Conservation (phyloP, 92 coral and sea anemone genomes). For the Phenganax stokvisi region DNA sequence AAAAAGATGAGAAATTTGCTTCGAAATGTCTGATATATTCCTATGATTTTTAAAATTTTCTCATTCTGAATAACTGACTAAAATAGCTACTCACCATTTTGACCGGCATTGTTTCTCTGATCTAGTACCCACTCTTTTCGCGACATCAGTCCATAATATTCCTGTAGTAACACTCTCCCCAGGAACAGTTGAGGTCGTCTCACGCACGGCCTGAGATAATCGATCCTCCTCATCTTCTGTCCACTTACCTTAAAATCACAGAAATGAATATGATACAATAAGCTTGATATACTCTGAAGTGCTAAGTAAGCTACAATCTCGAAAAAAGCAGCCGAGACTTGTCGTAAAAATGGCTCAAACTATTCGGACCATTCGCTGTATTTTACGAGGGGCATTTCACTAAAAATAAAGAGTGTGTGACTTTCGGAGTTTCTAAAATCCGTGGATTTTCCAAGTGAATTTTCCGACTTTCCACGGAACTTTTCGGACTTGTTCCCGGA, state of each 20-base stretch:
- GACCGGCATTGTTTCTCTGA: slow-evolving; percentile 99
- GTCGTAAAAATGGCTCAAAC: no score
- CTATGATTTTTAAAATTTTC: neutral
- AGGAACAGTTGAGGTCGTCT: slow-evolving; percentile 61
- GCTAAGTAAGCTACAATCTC: neutral
- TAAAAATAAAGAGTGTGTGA: no score
- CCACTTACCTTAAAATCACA: slow-evolving; percentile 73
- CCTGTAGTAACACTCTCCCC: slow-evolving; percentile 84
- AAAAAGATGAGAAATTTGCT: no score
- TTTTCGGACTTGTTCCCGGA: no score
- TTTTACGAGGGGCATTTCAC: no score
- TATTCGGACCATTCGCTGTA: no score
- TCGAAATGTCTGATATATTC: neutral
- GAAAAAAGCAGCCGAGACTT: neutral
- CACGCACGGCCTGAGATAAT: slow-evolving; percentile 81
- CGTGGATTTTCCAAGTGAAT: no score
- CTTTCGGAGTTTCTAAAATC: no score
- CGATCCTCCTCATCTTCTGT: slow-evolving; percentile 79
- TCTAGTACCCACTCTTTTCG: slow-evolving; percentile 77
- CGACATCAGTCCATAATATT: slow-evolving; percentile 87
- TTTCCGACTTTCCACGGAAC: no score
- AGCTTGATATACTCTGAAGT: neutral
- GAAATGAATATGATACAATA: neutral
- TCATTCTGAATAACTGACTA: neutral
- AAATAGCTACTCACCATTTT: slow-evolving; percentile 60